Evolutionary conservation across 2,888 invertebrate genomes (phyloP).

Genomic region (Caenorhabditis plicata): DNA sequence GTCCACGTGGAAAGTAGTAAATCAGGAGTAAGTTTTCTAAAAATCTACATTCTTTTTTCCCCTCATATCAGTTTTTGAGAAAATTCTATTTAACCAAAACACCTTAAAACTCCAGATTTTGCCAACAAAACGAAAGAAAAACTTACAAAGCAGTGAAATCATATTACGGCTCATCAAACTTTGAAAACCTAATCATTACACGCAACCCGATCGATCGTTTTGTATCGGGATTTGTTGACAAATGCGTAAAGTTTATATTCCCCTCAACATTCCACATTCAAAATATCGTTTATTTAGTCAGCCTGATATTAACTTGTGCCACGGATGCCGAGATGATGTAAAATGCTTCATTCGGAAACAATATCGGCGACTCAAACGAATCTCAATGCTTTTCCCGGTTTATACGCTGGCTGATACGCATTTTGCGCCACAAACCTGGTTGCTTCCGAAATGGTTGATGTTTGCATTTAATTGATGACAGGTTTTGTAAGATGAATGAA

Average conservation of each 20-base stretch:
- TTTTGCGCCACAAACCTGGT: slow-evolving; percentile 7
- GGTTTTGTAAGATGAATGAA: slow-evolving; percentile 21
- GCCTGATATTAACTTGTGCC: slow-evolving; percentile 1
- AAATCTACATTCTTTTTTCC: too few relatives aligned
- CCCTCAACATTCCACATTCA: neutral
- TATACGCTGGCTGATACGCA: neutral
- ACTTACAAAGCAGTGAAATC: slow-evolving; percentile 3
- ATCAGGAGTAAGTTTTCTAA: too few relatives aligned
- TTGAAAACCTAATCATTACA: slow-evolving; percentile 10
- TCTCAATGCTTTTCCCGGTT: slow-evolving; percentile 2
- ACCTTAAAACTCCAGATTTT: slow-evolving; percentile 6
- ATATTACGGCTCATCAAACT: neutral
- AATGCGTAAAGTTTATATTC: slow-evolving; percentile 11
- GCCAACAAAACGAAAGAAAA: slow-evolving; percentile 11
- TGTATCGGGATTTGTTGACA: slow-evolving; percentile 20
- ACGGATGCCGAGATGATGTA: slow-evolving; percentile 3
- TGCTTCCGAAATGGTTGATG: neutral
- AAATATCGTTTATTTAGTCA: slow-evolving; percentile 1
- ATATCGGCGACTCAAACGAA: slow-evolving; percentile 2
- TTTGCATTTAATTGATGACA: neutral
- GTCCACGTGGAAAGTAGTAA: too few relatives aligned
- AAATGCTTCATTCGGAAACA: slow-evolving; percentile 2
- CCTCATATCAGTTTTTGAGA: neutral
- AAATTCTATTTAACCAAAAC: neutral
- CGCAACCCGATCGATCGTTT: slow-evolving; percentile 19